These are phyloP conservation scores for Dendrocincla fuliginosa DNA, from an alignment of 2,797 vertebrate species.

Conservation along the genomic window DNA sequence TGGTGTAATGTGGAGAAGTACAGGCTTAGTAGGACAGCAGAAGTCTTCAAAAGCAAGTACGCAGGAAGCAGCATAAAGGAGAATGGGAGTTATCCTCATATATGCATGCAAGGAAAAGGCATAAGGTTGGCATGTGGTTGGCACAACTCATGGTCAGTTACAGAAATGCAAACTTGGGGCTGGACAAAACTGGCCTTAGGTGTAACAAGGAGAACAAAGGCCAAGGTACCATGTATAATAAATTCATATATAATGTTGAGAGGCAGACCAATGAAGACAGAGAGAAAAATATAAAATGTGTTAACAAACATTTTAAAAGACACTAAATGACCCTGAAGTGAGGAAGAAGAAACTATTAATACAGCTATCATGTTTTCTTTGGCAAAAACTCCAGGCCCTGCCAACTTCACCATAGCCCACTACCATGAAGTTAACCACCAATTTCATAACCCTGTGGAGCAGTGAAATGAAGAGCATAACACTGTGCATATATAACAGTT, in stretches of 20 bases:
- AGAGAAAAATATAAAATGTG: neutral
- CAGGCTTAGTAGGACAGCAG: neutral
- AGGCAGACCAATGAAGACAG: neutral
- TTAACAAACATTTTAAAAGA: neutral
- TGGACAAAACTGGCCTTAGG: neutral
- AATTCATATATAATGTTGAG: neutral
- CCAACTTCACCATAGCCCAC: accelerated
- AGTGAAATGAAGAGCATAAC: accelerated
- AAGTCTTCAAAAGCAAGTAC: neutral
- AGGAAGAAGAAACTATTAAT: neutral
- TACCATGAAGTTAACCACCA: neutral
- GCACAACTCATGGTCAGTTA: neutral
- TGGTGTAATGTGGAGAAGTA: neutral
- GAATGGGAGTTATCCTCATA: neutral
- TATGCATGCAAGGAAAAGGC: accelerated
- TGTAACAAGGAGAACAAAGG: neutral
- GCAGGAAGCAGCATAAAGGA: neutral
- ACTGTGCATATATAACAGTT: neutral
- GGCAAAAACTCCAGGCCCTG: neutral
- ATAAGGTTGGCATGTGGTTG: neutral
- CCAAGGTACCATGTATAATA: neutral
- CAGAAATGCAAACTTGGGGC: neutral
- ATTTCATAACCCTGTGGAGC: neutral
- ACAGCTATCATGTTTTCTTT: neutral
- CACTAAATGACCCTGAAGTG: neutral